Base-by-base conservation (phyloP, 2,888 invertebrate genomes). In the Rhingia rostrata region DNA sequence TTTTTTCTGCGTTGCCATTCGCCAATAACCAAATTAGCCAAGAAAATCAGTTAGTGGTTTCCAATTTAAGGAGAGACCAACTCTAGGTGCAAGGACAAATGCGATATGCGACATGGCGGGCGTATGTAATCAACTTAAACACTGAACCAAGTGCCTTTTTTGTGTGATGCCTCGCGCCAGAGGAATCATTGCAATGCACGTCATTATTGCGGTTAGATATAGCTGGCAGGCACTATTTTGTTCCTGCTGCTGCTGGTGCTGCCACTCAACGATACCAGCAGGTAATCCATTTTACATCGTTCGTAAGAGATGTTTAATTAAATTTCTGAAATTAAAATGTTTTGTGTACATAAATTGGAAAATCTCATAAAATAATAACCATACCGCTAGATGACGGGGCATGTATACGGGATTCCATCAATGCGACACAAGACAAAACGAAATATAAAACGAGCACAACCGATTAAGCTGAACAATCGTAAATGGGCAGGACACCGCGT, bases 321-420 rank as follows among this genome's bases (percentile, higher is more conserved):
- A 91, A 91, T 90, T 89, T 91, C 89, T 90, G 90, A 91, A 91
- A 91, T 91, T 90, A 91, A 91, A 91, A 91, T 90, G 91, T 90
- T 91, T 91, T 91, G 91, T 91, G 89, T 89, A 88, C 88, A 88
- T 90, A 90, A 91, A 90, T 91, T 90, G 90, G 88, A 91, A 91
- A 91, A 90, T 89, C 86, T 64, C 79, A 80, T 85, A 87, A 87
- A 87, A 88, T 87, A 86, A 87, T 86, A 85, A 87, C 83, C 77
- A 64, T 81, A 81, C 81, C 75, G 49, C 66, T 75, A 85, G 81
- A 49, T 77, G 69, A 10, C 12, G 6, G 58, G 39, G 47, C 10
- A 9, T 41, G 61, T 9, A 12, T 7, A 6, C 12, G 14, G 41
- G 61, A 51, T 33, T 54, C 32, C 10, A 9, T 5, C 49, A 51